Conservation (phyloP, 2,113 vertebrate species). For the Nesogale talazaci region DNA sequence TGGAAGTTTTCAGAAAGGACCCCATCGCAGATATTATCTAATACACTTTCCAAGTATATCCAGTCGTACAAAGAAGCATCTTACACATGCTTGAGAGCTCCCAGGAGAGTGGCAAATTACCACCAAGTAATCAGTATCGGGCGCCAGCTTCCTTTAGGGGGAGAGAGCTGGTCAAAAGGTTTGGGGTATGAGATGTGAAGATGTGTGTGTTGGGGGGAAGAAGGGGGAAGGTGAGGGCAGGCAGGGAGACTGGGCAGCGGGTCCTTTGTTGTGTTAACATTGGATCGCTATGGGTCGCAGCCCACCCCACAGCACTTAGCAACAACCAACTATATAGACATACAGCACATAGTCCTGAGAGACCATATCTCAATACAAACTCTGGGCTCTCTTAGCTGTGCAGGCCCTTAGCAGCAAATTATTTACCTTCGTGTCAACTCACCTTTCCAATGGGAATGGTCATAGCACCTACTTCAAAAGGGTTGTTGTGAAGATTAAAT, state of each 20-base stretch:
- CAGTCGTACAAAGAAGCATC: constrained; percentile 68
- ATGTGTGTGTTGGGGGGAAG: too few relatives aligned
- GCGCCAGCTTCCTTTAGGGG: constrained; percentile 28
- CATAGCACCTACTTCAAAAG: constrained; percentile 4
- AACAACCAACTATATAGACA: too few relatives aligned
- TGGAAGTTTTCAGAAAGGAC: constrained; percentile 64
- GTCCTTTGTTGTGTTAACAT: too few relatives aligned
- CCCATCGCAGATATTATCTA: constrained; percentile 23
- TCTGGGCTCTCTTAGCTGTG: not conserved
- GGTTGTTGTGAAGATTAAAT: not conserved
- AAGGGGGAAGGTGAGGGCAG: too few relatives aligned
- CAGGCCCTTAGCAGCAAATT: not conserved
- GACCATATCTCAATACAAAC: not conserved
- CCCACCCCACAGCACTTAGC: too few relatives aligned
- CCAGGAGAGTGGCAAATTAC: constrained; percentile 33
- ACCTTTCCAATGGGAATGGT: not conserved
- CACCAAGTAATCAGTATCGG: not conserved
- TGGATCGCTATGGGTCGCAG: too few relatives aligned
- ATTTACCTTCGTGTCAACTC: not conserved
- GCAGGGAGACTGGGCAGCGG: too few relatives aligned
- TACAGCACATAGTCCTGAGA: not conserved
- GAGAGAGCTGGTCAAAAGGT: not conserved
- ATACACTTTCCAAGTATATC: constrained; percentile 56
- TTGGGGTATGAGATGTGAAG: not conserved
- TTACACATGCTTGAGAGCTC: constrained; percentile 12